phyloP scores from a whole-genome alignment of 2,797 vertebrate species.

The Mus caroli region DNA sequence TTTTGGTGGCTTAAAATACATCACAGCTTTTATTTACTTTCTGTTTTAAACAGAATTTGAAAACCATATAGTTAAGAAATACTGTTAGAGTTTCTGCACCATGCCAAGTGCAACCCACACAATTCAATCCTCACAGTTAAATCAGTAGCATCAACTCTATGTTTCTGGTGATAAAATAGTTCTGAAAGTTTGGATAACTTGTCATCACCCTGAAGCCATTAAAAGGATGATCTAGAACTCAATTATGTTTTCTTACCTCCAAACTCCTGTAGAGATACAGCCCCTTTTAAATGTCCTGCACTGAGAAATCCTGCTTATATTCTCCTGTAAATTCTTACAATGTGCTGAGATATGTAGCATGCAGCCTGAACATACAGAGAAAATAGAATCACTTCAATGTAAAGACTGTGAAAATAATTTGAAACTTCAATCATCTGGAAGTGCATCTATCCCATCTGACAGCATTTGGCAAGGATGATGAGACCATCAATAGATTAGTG shows the following conservation, averaged over 20 bases:
- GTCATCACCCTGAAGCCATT: not conserved
- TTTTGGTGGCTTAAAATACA: slow-evolving; percentile 52
- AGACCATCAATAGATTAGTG: slow-evolving; percentile 70
- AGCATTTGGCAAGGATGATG: slow-evolving; percentile 27
- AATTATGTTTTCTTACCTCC: not conserved
- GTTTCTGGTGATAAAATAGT: slow-evolving; percentile 7
- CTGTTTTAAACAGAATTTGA: slow-evolving; percentile 50
- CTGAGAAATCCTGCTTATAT: slow-evolving; percentile 13
- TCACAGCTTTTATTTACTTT: slow-evolving; percentile 51
- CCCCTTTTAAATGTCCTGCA: slow-evolving; percentile 29
- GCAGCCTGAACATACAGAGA: slow-evolving; percentile 45
- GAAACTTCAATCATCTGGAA: slow-evolving; percentile 59
- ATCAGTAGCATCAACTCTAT: not conserved
- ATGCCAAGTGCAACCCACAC: not conserved
- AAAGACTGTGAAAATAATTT: slow-evolving; percentile 75
- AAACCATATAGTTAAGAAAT: not conserved
- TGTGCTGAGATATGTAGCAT: slow-evolving; percentile 67
- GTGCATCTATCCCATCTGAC: slow-evolving; percentile 51
- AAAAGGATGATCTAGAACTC: not conserved
- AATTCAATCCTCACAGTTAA: slow-evolving; percentile 11
- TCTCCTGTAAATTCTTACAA: slow-evolving; percentile 72
- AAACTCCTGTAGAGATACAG: slow-evolving; percentile 7
- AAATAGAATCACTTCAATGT: slow-evolving; percentile 73
- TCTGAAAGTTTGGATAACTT: not conserved
- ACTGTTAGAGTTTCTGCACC: not conserved